Evolutionary conservation across 2,797 vertebrate species (phyloP).

Genomic region (Hydrolagus colliei): DNA sequence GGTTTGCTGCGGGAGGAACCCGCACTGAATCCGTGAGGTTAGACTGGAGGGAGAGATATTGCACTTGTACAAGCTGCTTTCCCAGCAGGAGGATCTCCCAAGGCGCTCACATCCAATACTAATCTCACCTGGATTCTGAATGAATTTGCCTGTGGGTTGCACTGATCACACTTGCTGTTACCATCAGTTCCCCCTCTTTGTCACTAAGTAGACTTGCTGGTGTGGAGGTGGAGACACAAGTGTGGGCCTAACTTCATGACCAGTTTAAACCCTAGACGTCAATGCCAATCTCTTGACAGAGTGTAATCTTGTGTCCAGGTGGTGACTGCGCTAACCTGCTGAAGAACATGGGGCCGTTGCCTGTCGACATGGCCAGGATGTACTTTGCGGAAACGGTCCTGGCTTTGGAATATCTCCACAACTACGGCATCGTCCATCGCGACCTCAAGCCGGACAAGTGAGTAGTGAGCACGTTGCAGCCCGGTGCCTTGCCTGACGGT

Average conservation of each 20-base stretch:
- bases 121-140: background rate
- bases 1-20: too few species aligned
- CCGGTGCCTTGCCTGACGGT: too few species aligned
- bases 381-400: constrained; percentile 94
- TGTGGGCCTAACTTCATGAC: too few species aligned
- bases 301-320: constrained; percentile 50
- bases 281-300: background rate
- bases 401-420: constrained; percentile 90
- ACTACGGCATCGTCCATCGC: constrained; percentile 90
- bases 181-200: too few species aligned
- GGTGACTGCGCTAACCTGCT: constrained; percentile 88
- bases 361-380: constrained; percentile 90
- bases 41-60: too few species aligned
- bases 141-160: too few species aligned
- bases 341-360: constrained; percentile 94
- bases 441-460: constrained; percentile 98
- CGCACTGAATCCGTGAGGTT: too few species aligned
- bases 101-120: background rate
- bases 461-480: background rate
- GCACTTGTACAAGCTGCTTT: too few species aligned
- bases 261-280: background rate
- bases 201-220: too few species aligned
- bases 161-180: too few species aligned
- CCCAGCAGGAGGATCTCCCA: background rate
- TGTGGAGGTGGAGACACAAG: too few species aligned